These are phyloP conservation scores for Germaria angustata DNA, from an alignment of 2,888 invertebrate genomes.

Conservation along the genomic window DNA sequence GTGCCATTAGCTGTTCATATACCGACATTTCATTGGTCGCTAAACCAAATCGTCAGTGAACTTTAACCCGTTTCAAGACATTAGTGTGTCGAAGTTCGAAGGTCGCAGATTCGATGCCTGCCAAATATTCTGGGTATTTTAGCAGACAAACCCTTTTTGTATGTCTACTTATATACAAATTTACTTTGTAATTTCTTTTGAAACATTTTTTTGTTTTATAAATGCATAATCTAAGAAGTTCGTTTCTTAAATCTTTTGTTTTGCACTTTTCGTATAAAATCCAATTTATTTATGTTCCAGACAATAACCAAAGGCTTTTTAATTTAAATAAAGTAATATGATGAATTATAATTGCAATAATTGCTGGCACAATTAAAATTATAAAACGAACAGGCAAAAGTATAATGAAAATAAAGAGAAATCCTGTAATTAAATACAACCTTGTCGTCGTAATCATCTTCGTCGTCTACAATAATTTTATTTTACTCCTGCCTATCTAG, in stretches of 20 bases:
- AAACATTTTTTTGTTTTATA: too few species aligned
- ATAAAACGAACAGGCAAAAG: constrained; percentile 29
- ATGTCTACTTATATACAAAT: too few species aligned
- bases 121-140: too few species aligned
- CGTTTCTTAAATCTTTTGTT: constrained; percentile 24
- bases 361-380: constrained; percentile 65
- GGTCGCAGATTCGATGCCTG: too few species aligned
- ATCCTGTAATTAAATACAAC: constrained; percentile 64
- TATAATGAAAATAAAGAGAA: constrained; percentile 52
- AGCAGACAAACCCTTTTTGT: too few species aligned
- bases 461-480: constrained; percentile 11
- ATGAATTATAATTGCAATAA: constrained; percentile 65
- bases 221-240: too few species aligned
- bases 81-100: too few species aligned
- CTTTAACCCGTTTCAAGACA: too few species aligned
- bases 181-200: too few species aligned
- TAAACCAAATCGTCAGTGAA: too few species aligned
- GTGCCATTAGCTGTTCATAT: too few species aligned
- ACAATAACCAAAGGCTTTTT: constrained; percentile 29
- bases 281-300: neutral
- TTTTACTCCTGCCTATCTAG: constrained; percentile 9
- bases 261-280: neutral
- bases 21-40: too few species aligned
- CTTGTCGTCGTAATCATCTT: constrained; percentile 43
- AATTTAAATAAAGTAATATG: constrained; percentile 58